A percentile compares a stretch with the other conserved stretches of the same genome.
phyloP scores from a whole-genome alignment of 1,140 invertebrate genomes.

The Luehdorfia chinensis region DNA sequence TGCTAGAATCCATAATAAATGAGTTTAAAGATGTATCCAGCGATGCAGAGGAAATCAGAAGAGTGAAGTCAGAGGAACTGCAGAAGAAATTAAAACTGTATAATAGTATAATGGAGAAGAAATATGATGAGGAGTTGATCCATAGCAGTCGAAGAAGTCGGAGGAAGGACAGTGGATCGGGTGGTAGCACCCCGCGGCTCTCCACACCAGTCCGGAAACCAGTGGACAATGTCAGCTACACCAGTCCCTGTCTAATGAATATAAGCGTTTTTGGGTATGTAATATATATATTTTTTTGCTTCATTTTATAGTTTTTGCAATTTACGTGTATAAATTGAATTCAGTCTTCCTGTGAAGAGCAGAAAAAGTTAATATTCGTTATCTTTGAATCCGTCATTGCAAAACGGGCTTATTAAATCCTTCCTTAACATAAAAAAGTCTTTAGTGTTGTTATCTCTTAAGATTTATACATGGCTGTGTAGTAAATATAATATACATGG shows the following conservation, averaged over 20 bases:
- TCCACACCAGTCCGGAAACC: conserved; percentile 36
- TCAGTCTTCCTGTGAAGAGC: background rate
- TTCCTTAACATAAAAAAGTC: too few species aligned
- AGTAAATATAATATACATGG: too few species aligned
- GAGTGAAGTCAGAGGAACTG: conserved; percentile 51
- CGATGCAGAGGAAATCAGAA: conserved; percentile 45
- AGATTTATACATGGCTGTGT: too few species aligned
- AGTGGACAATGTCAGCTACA: conserved; percentile 34
- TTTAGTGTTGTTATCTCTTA: too few species aligned
- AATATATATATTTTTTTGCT: background rate
- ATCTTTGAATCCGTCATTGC: too few species aligned
- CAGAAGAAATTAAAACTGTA: conserved; percentile 60
- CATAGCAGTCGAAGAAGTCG: conserved; percentile 47
- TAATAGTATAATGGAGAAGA: conserved; percentile 62
- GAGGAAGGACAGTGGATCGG: conserved; percentile 30
- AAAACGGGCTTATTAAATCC: too few species aligned
- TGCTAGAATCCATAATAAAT: conserved; percentile 62
- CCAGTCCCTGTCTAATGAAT: conserved; percentile 51
- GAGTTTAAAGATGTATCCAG: conserved; percentile 55
- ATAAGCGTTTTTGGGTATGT: conserved; percentile 51
- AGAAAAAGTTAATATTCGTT: background rate
- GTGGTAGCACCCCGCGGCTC: conserved; percentile 33
- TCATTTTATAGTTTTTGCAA: background rate
- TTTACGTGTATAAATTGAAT: too few species aligned
- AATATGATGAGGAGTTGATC: conserved; percentile 52